Evolutionary conservation across 2,888 invertebrate species (phyloP), one percentile per base, ranked within the genome.

Genomic region (Bhutanitis thaidina): DNA sequence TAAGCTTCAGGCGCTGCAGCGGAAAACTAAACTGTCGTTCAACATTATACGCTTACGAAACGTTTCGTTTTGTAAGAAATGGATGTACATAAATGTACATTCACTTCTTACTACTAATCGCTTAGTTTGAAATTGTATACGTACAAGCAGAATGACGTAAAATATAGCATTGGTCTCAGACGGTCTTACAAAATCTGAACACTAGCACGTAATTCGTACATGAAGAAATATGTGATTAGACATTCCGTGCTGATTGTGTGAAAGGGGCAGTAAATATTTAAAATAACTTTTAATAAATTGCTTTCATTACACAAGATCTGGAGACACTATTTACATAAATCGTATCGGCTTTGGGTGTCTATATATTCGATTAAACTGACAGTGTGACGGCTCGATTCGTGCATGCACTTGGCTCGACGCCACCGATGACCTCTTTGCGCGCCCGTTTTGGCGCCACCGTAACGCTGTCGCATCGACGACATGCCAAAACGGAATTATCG

Each of bases 401-500:
- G 71, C 51, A 71, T 80, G 83, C 82, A 84, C 76, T 85, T 86
- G 86, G 86, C 86, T 69, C 70, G 64, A 59, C 70, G 81, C 86
- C 85, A 86, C 74, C 57, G 69, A 66, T 81, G 85, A 84, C 85
- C 83, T 84, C 84, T 82, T 81, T 82, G 81, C 74, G 64, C 62
- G 69, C 67, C 71, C 71, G 71, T 76, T 85, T 85, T 77, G 87
- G 84, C 87, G 86, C 85, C 86, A 83, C 77, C 63, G 68, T 76
- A 80, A 78, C 65, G 59, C 74, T 76, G 80, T 84, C 81, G 65
- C 70, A 71, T 71, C 79, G 81, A 79, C 80, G 80, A 80, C 80
- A 80, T 72, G 80, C 82, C 80, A 80, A 82, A 78, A 73, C 39
- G 14, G 41, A 35, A 52, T 49, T 74, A 77, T 81, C 80, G 77